phyloP scores from a whole-genome alignment of 2,888 invertebrate species.

The Cheilosia scutellata region DNA sequence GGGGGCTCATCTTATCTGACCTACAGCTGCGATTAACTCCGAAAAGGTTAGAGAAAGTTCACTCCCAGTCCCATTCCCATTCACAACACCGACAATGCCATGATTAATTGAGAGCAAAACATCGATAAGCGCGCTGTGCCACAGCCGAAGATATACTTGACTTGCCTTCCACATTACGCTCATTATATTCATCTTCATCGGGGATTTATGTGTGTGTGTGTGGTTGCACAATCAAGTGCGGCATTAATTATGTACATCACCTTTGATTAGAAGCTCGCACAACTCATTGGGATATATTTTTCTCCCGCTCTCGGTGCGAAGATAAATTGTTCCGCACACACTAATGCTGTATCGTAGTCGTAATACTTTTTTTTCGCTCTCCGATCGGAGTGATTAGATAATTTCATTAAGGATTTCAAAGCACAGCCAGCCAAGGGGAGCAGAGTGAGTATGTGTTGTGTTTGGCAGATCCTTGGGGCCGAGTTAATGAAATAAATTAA shows the following conservation, averaged over 20 bases:
- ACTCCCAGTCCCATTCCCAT: conserved; percentile 38
- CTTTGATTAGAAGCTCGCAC: conserved; percentile 72
- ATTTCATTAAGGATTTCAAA: conserved; percentile 68
- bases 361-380: conserved; percentile 36
- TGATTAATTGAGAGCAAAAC: conserved; percentile 70
- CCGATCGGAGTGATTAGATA: conserved; percentile 71
- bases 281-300: conserved; percentile 54
- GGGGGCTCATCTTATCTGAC: conserved; percentile 45
- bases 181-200: conserved; percentile 57
- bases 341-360: conserved; percentile 20
- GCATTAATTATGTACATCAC: conserved; percentile 73
- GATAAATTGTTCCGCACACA: conserved; percentile 49
- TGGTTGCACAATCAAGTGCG: conserved; percentile 66
- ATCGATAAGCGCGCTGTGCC: conserved; percentile 46
- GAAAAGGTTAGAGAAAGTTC: conserved; percentile 63
- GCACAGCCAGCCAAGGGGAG: background rate
- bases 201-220: conserved; percentile 11
- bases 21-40: conserved; percentile 55
- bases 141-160: conserved; percentile 35
- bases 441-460: conserved; percentile 13
- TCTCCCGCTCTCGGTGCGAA: background rate
- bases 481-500: conserved; percentile 76
- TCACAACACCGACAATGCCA: conserved; percentile 31
- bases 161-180: conserved; percentile 48
- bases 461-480: conserved; percentile 19